Conservation (phyloP, 2,888 invertebrate genomes). For the Latrodectus hesperus region DNA sequence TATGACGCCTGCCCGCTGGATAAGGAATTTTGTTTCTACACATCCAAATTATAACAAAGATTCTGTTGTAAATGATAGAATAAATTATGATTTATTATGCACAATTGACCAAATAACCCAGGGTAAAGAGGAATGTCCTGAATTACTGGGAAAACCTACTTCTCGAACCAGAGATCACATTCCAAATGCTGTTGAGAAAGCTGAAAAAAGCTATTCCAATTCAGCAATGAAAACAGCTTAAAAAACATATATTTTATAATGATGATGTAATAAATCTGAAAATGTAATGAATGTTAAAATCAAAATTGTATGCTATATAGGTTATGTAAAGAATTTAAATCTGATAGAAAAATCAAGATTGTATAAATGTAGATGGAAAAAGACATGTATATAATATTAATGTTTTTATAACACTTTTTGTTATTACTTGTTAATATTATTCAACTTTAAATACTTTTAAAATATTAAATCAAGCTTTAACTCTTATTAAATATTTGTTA, state of each 20-base stretch:
- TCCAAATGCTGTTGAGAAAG: constrained; percentile 55
- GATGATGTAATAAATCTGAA: not conserved
- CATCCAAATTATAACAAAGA: constrained; percentile 95
- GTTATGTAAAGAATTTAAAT: not conserved
- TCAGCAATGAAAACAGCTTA: not conserved
- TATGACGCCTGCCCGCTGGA: constrained; percentile 95
- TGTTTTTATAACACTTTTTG: not conserved
- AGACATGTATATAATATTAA: not conserved
- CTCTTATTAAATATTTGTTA: no score
- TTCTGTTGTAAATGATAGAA: constrained; percentile 88
- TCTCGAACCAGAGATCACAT: constrained; percentile 59
- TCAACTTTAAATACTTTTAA: not conserved
- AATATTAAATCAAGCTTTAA: not conserved
- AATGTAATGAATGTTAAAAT: not conserved
- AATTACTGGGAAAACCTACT: constrained; percentile 53
- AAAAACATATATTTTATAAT: not conserved
- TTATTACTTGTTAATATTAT: not conserved
- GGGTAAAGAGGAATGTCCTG: constrained; percentile 60
- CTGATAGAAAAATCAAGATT: not conserved
- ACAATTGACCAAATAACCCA: constrained; percentile 59
- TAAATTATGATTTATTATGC: constrained; percentile 89
- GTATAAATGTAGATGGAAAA: not conserved
- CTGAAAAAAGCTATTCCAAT: constrained; percentile 59
- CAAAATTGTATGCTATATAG: not conserved
- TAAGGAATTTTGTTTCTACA: constrained; percentile 88